Evolutionary conservation across 2,113 vertebrate genomes (phyloP).

Genomic region (Microcebus ravelobensis): DNA sequence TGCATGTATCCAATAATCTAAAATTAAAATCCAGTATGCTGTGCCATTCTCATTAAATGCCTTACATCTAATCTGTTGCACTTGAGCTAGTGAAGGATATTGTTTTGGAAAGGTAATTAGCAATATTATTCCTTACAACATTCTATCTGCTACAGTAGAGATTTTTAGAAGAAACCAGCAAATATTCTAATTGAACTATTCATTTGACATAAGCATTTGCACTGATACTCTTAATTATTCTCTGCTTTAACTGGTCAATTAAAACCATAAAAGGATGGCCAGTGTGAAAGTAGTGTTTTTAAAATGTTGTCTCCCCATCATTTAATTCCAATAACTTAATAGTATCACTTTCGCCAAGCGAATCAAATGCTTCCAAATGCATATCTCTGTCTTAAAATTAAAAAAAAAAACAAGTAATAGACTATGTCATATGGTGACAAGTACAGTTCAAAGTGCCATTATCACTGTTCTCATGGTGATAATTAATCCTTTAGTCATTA

Average conservation of each 20-base stretch:
- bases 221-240: constrained; percentile 69
- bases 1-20: constrained; percentile 74
- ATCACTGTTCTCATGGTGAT: constrained; percentile 78
- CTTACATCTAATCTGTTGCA: constrained; percentile 62
- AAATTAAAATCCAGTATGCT: constrained; percentile 75
- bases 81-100: constrained; percentile 52
- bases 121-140: constrained; percentile 75
- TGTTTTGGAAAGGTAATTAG: constrained; percentile 70
- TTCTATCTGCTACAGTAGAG: constrained; percentile 68
- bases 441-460: constrained; percentile 80
- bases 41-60: constrained; percentile 78
- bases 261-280: constrained; percentile 65
- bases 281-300: constrained; percentile 50
- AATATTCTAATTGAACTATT: constrained; percentile 77
- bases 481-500: constrained; percentile 86
- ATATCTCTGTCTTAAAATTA: constrained; percentile 27
- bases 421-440: constrained; percentile 73
- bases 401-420: constrained; percentile 76
- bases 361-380: constrained; percentile 49
- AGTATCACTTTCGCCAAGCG: background rate
- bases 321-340: constrained; percentile 65
- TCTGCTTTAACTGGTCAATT: constrained; percentile 73
- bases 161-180: constrained; percentile 74
- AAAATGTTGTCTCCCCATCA: constrained; percentile 33
- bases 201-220: constrained; percentile 49